These are phyloP conservation scores for Patella depressa DNA, from an alignment of 2,888 invertebrate species.

Conservation along the genomic window DNA sequence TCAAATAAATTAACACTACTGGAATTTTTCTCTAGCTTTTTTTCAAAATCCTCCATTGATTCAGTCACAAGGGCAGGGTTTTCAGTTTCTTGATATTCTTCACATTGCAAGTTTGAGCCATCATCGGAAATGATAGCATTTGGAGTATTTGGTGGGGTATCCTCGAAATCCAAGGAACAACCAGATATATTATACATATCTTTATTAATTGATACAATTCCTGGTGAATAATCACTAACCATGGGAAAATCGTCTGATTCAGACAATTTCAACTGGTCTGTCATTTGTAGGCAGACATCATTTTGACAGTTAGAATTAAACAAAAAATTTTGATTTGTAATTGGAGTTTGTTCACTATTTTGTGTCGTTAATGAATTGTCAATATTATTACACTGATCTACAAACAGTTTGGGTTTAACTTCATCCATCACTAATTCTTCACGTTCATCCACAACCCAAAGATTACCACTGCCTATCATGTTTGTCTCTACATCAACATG, in stretches of 20 bases:
- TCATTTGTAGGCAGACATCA: too few relatives aligned
- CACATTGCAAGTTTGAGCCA: background rate
- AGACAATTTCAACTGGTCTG: too few relatives aligned
- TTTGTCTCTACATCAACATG: too few relatives aligned
- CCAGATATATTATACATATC: slow-evolving; percentile 8
- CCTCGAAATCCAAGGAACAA: background rate
- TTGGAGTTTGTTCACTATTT: too few relatives aligned
- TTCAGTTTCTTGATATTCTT: background rate
- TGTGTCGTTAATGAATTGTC: too few relatives aligned
- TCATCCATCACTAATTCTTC: background rate
- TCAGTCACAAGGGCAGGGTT: background rate
- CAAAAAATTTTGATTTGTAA: too few relatives aligned
- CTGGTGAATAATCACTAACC: background rate
- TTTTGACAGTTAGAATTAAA: too few relatives aligned
- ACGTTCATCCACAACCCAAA: background rate
- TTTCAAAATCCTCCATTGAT: background rate
- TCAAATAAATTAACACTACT: slow-evolving; percentile 7
- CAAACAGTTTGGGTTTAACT: background rate
- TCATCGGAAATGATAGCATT: background rate
- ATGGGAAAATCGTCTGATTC: background rate
- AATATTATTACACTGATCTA: slow-evolving; percentile 1
- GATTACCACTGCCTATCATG: too few relatives aligned
- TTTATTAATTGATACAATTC: background rate
- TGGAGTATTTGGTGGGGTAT: background rate
- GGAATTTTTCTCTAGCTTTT: background rate